A percentile compares a stretch with the other conserved stretches of the same genome.
These are phyloP conservation scores for Pipistrellus pipistrellus DNA, from an alignment of 2,797 vertebrate species.

Conservation along the genomic window DNA sequence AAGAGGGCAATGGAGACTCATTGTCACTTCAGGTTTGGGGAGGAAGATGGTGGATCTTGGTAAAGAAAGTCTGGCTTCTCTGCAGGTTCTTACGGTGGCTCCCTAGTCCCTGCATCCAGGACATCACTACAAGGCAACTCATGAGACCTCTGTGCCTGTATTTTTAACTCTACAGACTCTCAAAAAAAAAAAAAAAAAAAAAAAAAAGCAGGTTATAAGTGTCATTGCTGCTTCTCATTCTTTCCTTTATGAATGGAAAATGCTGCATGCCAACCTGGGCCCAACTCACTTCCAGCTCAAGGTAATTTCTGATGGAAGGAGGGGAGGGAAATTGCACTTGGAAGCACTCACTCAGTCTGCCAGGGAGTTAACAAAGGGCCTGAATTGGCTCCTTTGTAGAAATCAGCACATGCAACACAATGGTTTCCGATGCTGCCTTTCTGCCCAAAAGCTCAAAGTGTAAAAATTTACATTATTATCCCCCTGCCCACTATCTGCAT, in stretches of 20 bases:
- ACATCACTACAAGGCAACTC: not conserved
- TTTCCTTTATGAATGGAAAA: not conserved
- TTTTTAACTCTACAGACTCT: not conserved
- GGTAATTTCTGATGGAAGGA: constrained; percentile 62
- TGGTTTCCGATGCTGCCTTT: constrained; percentile 35
- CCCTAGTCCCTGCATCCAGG: not conserved
- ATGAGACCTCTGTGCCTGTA: not conserved
- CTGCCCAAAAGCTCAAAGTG: constrained; percentile 45
- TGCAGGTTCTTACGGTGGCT: not conserved
- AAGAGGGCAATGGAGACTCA: not conserved
- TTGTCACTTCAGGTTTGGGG: not conserved
- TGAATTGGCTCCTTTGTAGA: not conserved
- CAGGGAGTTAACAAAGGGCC: constrained; percentile 37
- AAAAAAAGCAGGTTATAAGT: not conserved
- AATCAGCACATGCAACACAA: constrained; percentile 12
- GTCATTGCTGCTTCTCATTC: not conserved
- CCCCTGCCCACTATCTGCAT: not conserved
- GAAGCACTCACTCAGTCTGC: constrained; percentile 22
- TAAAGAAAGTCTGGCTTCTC: not conserved
- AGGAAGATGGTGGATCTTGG: not conserved
- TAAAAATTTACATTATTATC: constrained; percentile 27
- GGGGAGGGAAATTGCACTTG: constrained; percentile 18
- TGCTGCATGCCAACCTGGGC: not conserved
- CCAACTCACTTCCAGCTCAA: not conserved
- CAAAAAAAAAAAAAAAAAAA: not conserved